Evolutionary conservation across 2,888 invertebrate genomes (phyloP).

Genomic region (Loripinus fragilis): DNA sequence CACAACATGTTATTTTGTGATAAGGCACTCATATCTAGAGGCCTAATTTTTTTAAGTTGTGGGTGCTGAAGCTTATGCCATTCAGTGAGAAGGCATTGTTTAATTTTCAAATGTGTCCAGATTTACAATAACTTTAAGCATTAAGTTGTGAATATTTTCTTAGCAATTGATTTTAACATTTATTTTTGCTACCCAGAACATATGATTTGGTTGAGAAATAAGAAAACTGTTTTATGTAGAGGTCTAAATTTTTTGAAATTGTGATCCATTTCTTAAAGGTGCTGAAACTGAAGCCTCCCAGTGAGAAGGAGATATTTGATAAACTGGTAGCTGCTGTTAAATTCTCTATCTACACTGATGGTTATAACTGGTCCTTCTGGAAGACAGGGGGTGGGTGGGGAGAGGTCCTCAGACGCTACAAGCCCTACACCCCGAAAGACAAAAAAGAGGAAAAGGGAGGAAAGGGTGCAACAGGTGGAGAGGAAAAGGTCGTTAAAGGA

Average conservation of each 20-base stretch:
- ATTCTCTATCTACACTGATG: conserved; percentile 73
- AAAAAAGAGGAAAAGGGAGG: conserved; percentile 43
- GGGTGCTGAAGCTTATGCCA: too few species aligned
- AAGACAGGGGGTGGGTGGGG: conserved; percentile 76
- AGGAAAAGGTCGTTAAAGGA: conserved; percentile 36
- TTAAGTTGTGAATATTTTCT: too few species aligned
- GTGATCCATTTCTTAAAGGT: conserved; percentile 52
- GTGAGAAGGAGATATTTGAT: conserved; percentile 71
- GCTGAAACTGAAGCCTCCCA: conserved; percentile 67
- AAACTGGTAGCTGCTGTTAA: conserved; percentile 67
- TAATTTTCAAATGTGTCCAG: too few species aligned
- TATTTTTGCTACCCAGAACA: too few species aligned
- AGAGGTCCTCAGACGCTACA: conserved; percentile 69
- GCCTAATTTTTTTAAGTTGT: too few species aligned
- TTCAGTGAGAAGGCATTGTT: too few species aligned
- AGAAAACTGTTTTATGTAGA: too few species aligned
- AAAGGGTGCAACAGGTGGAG: background rate
- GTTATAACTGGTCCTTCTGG: conserved; percentile 75
- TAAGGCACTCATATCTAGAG: too few species aligned
- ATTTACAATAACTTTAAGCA: too few species aligned
- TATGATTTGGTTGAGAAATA: too few species aligned
- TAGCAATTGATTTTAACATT: too few species aligned
- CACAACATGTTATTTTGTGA: too few species aligned
- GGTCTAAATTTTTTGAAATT: background rate
- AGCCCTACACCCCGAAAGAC: conserved; percentile 61